Conservation (phyloP, 1,140 invertebrate genomes). For the Rhizoglyphus robini region DNA sequence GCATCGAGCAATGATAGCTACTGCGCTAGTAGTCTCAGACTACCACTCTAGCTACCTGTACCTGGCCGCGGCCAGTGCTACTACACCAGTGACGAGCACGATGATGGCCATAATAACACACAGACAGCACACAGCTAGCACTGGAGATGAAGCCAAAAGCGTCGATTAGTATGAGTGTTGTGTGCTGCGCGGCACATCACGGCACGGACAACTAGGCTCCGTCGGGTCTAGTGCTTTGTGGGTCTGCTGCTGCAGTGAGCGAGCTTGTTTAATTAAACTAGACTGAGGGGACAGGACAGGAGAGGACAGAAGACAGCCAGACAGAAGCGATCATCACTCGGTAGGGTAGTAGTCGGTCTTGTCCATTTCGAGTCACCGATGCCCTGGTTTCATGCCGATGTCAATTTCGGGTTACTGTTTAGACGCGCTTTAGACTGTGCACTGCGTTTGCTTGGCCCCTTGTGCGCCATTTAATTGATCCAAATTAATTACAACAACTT, state of each 20-base stretch:
- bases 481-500: constrained; percentile 9
- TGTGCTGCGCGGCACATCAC: background rate
- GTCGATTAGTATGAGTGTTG: constrained; percentile 7
- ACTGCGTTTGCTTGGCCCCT: background rate
- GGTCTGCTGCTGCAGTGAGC: background rate
- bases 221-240: constrained; percentile 12
- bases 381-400: background rate
- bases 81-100: background rate
- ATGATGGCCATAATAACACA: background rate
- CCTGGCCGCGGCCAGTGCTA: too few species aligned
- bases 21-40: too few species aligned
- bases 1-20: too few species aligned
- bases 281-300: background rate
- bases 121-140: background rate
- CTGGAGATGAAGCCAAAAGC: background rate
- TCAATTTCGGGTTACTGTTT: background rate
- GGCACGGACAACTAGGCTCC: constrained; percentile 8
- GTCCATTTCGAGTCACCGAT: too few species aligned
- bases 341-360: constrained; percentile 10
- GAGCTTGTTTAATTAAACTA: constrained; percentile 7
- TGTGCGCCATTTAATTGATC: background rate
- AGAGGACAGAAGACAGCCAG: too few species aligned
- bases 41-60: too few species aligned
- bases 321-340: constrained; percentile 16
- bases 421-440: background rate